Conservation (phyloP, 2,797 vertebrate genomes). For the Cossypha heuglini region DNA sequence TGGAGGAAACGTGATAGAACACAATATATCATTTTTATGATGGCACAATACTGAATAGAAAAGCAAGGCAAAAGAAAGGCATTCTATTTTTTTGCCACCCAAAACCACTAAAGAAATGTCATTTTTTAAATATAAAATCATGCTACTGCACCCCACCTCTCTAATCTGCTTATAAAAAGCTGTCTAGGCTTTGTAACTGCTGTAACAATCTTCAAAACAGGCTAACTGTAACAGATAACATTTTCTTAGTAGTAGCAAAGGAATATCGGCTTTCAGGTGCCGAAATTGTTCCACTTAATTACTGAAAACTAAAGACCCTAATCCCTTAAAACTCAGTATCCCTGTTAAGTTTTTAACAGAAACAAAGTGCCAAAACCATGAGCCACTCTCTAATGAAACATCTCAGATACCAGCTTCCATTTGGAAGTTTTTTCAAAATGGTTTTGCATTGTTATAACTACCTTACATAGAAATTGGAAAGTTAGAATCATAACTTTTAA, state of each 20-base stretch:
- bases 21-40: neutral
- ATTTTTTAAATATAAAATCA: neutral
- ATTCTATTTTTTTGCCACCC: neutral
- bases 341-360: neutral
- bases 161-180: neutral
- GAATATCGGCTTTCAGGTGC: neutral
- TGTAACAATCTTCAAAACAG: neutral
- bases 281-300: neutral
- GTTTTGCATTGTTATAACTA: neutral
- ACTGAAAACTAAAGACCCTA: neutral
- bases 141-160: neutral
- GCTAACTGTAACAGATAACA: neutral
- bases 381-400: neutral
- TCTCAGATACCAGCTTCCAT: neutral
- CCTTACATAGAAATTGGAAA: neutral
- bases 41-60: neutral
- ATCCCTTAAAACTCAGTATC: neutral
- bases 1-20: neutral
- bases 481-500: neutral
- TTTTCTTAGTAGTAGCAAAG: neutral
- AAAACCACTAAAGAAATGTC: neutral
- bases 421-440: neutral
- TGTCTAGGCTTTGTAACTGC: neutral
- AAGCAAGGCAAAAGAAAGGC: neutral
- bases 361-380: neutral